Evolutionary conservation across 64 coral and sea anemone species (phyloP), one percentile per base, ranked within the genome.

Genomic region (Exaiptasia diaphana): DNA sequence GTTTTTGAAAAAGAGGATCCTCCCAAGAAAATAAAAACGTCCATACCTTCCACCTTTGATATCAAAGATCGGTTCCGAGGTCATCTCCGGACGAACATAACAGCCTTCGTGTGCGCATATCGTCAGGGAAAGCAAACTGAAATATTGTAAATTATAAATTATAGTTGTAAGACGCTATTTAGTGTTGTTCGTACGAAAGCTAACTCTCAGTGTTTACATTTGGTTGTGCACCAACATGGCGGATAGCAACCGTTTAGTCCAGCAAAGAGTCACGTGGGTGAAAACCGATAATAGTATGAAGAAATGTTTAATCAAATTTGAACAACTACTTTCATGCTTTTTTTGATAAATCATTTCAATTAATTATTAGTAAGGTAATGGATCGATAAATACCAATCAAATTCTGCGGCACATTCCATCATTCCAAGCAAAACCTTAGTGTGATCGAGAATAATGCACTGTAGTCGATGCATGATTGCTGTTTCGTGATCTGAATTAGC

Each of bases 381-480:
- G n/a, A n/a, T n/a, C n/a, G n/a, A n/a, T n/a, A n/a, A n/a, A 81
- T 92, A 99, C 95, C 95, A 99, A 50, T 99, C 95, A 28, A 99
- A 50, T 58, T 99, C 95, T 74, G 95, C 95, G 40, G 74, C 71
- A 54, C 88, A 99, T 33, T 99, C 95, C 90, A 99, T 89, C 18
- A 99, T 89, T 35, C 91, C 85, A 36, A 93, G 54, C 6, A 99
- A 44, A 39, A 92, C 80, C 37, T 92, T 88, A 41, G 85, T 88
- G 46, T 93, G 95, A 50, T 84, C 86, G 4, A 99, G 32, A 42
- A 99, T 83, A 59, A 85, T 76, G 67, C 75, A 92, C 48, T 99
- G 95, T 27, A 99, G 50, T 13, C 89, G 79, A 74, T 99, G 95
- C 95, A 99, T 92, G n/a, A 99, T 88, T 30, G 90, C 85, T 27